Base-by-base conservation (phyloP, 1,140 invertebrate genomes). In the Aphelenchoides besseyi region DNA sequence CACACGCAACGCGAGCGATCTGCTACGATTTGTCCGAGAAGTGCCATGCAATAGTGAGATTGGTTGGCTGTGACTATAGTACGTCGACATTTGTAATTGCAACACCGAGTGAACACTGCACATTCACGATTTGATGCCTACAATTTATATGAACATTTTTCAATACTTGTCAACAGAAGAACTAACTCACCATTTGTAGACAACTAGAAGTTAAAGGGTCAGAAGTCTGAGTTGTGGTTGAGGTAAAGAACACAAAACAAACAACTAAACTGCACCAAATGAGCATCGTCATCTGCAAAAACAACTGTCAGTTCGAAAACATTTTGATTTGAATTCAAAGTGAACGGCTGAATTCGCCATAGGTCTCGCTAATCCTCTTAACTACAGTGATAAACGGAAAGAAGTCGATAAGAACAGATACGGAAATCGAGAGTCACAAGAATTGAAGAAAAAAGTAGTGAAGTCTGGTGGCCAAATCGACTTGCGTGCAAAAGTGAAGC, bases 51-150 rank as follows among this genome's bases (percentile, higher is more conserved):
- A 30, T 33, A 66, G 32, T 66, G 63, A n/a, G 16, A 16, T 61
- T 35, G 16, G 2, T 29, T 30, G 12, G 30, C 1, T 30, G 32
- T 32, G 1, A 18, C 0, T n/a, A 59, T 8, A 28, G 55, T 23
- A 23, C 36, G 16, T 23, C 30, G 63, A 8, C 63, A 66, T 37
- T 53, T 37, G 30, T 33, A 66, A 32, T 66, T 33, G 30, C 63
- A 66, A 33, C 63, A 66, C 32, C 30, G 16, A 12, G 12, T 66
- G 30, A 66, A 66, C 9, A 66, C 32, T 23, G 63, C 12, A 3
- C 63, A 66, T 12, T 66, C 63, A 23, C 63, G 33, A 12, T 66
- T 12, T 30, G 63, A 66, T 12, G 63, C 63, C 63, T 66, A 37
- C 0, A 66, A 18, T n/a, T n/a, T n/a, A n/a, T n/a, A n/a, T n/a